Base-by-base conservation (phyloP, 2,113 vertebrate species). In the Haemorhous mexicanus region DNA sequence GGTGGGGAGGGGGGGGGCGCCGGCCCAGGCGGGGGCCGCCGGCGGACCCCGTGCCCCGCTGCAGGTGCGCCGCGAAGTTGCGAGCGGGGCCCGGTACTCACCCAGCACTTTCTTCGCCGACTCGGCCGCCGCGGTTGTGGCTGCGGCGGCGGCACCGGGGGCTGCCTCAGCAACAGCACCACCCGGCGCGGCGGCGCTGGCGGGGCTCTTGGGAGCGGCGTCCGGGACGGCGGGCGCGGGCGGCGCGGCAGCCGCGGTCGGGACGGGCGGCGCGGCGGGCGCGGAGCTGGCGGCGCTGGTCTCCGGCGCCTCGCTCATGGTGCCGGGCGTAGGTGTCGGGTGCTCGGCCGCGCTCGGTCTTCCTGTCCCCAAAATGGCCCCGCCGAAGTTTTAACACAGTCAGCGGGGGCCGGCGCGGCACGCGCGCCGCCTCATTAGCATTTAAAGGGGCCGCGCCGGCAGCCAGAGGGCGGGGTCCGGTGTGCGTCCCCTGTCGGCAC, bases 321-420 rank as follows among this genome's bases (percentile, higher is more conserved):
- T 96, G 93, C 84, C 90, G 76, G 95, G 53, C 13, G 8, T 73
- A 52, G 37, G 50, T 73, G 41, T 85, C 37, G 61, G 33, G 79
- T 53, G 20, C 84, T 92, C 46, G 4, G 82, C 87, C 90, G 90
- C 96, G 89, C 95, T 94, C 33, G 97, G 91, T 97, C 97, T 98
- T 97, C 97, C 97, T 97, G 95, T 95, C 97, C 97, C 95, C 58
- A 98, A 98, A 96, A 98, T 97, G 97, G 97, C 97, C 97, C 97
- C 97, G 95, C 97, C 85, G 96, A 96, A 97, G 94, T 97, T 97
- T 96, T 97, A 96, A 95, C 92, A 82, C 89, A 95, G 95, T 89
- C 92, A 94, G 96, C 79, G 92, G n/a, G 94, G 94, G 94, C 77
- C 13, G 73, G 91, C 61, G 50, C 87, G 75, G 84, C 61, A 50